These are phyloP conservation scores for Rotaria magnacalcarata DNA, from an alignment of 2,888 invertebrate genomes.

Conservation along the genomic window DNA sequence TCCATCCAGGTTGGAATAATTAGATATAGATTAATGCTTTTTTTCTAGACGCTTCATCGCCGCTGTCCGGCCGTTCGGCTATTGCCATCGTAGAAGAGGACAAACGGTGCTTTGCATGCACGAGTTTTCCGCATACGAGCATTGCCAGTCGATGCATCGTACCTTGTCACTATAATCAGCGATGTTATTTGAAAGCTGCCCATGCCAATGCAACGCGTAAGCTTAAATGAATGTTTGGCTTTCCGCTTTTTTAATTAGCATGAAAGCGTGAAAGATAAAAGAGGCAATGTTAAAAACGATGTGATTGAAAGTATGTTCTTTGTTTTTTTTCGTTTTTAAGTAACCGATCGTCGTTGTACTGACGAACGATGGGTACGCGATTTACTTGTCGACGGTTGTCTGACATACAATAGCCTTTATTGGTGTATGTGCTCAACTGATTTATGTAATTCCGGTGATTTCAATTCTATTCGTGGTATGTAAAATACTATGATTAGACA, in stretches of 20 bases:
- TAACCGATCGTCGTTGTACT: conserved; percentile 42
- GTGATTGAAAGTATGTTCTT: too few species aligned
- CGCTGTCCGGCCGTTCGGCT: not conserved
- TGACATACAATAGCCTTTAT: conserved; percentile 38
- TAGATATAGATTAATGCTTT: not conserved
- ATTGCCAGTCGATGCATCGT: not conserved
- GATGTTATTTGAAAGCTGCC: not conserved
- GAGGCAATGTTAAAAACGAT: too few species aligned
- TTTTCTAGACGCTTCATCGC: not conserved
- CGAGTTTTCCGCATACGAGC: not conserved
- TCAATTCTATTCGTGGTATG: conserved; percentile 41
- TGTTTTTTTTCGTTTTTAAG: not conserved
- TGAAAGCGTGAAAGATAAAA: too few species aligned
- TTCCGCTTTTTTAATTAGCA: too few species aligned
- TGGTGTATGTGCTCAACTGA: conserved; percentile 46
- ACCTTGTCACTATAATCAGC: not conserved
- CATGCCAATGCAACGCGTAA: conserved; percentile 4
- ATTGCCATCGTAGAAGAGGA: conserved; percentile 10
- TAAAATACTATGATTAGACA: not conserved
- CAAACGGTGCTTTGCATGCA: conserved; percentile 2
- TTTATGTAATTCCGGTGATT: conserved; percentile 44
- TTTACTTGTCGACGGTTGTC: conserved; percentile 44
- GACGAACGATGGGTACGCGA: conserved; percentile 43
- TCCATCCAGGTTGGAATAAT: not conserved
- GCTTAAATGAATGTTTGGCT: not conserved